Conservation (phyloP, 1,140 invertebrate genomes). For the Sitophilus oryzae region DNA sequence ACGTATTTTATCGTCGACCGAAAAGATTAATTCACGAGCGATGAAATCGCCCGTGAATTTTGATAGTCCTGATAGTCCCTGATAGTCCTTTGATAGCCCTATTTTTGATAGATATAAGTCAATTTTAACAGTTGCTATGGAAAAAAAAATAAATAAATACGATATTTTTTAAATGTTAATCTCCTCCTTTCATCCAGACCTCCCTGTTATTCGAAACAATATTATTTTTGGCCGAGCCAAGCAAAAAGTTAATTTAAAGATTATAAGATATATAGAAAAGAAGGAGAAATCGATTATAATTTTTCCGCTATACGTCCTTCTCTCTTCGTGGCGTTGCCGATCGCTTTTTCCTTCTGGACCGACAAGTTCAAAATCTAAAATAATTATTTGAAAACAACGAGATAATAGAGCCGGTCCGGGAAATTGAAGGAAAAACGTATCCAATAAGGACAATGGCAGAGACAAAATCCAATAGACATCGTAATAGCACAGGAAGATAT, state of each 20-base stretch:
- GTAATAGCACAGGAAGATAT: slow-evolving; percentile 38
- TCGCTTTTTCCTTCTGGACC: slow-evolving; percentile 1
- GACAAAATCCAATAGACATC: slow-evolving; percentile 38
- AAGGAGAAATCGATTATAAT: slow-evolving; percentile 22
- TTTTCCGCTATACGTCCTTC: slow-evolving; percentile 19
- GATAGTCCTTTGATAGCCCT: no score
- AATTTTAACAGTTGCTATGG: no score
- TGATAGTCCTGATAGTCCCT: no score
- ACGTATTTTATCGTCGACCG: no score
- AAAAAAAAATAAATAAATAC: neutral
- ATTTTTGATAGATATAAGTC: no score
- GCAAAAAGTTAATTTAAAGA: slow-evolving; percentile 28
- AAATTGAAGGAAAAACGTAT: slow-evolving; percentile 29
- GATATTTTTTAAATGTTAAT: no score
- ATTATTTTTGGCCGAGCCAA: slow-evolving; percentile 20
- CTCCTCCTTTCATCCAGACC: slow-evolving; percentile 1
- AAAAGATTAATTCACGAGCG: no score
- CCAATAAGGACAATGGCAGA: slow-evolving; percentile 37
- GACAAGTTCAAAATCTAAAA: slow-evolving; percentile 30
- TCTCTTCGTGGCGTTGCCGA: slow-evolving; percentile 1
- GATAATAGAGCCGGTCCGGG: slow-evolving; percentile 33
- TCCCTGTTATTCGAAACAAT: slow-evolving; percentile 21
- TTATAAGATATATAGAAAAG: slow-evolving; percentile 22
- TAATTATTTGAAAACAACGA: slow-evolving; percentile 39
- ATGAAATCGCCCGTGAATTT: no score